Evolutionary conservation across 1,140 invertebrate genomes (phyloP).

Genomic region (Psilanteris sp.): DNA sequence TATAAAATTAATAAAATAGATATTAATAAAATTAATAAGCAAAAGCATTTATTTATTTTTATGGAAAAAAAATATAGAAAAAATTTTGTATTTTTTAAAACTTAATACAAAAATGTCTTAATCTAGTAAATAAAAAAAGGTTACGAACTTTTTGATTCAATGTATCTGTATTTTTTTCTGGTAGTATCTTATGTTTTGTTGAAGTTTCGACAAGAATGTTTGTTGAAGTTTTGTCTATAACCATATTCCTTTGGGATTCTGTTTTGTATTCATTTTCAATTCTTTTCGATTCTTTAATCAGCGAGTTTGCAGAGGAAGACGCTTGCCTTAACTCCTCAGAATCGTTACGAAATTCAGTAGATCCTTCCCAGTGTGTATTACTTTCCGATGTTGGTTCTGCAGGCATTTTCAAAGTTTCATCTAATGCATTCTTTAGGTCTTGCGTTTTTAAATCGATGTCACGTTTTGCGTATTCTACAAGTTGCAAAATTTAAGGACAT

Average conservation of each 20-base stretch:
- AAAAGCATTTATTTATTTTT: too few species aligned
- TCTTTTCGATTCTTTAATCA: slow-evolving; percentile 10
- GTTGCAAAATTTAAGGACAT: neutral
- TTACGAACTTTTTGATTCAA: neutral
- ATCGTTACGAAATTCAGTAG: slow-evolving; percentile 30
- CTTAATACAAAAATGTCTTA: too few species aligned
- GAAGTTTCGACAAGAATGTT: slow-evolving; percentile 2
- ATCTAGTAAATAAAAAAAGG: too few species aligned
- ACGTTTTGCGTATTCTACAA: slow-evolving; percentile 33
- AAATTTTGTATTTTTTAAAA: too few species aligned
- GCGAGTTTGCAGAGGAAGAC: slow-evolving; percentile 32
- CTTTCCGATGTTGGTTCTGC: slow-evolving; percentile 14
- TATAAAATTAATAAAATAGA: too few species aligned
- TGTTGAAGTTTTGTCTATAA: neutral
- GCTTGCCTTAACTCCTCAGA: slow-evolving; percentile 29
- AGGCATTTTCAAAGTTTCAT: slow-evolving; percentile 29
- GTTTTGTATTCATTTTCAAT: slow-evolving; percentile 20
- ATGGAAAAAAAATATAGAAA: too few species aligned
- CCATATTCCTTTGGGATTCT: neutral
- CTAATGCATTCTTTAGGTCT: slow-evolving; percentile 36
- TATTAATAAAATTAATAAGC: too few species aligned
- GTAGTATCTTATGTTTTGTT: neutral
- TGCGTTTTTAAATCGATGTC: neutral
- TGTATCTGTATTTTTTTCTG: neutral
- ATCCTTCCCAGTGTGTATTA: slow-evolving; percentile 6